Evolutionary conservation across 2,797 vertebrate species (phyloP).

Genomic region (Potorous gilbertii): DNA sequence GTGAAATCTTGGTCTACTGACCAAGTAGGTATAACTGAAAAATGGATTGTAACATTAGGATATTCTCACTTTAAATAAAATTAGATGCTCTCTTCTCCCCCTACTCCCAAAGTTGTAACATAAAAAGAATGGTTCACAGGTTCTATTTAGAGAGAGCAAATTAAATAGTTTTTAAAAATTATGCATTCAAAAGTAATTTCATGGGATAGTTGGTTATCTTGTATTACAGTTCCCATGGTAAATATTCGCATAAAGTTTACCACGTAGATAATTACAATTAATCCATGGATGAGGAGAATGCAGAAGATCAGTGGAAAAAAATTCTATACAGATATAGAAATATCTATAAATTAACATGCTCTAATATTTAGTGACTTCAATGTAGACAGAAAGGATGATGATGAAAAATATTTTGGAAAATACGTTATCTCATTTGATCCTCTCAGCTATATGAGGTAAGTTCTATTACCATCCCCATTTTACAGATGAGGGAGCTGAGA

Average conservation of each 20-base stretch:
- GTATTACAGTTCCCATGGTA: neutral
- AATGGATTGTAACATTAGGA: neutral
- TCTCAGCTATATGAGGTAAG: neutral
- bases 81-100: neutral
- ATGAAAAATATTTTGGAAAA: neutral
- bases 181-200: neutral
- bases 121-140: neutral
- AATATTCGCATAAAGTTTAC: neutral
- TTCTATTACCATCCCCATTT: neutral
- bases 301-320: neutral
- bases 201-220: neutral
- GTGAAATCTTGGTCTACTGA: neutral
- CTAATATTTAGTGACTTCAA: neutral
- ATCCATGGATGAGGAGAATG: neutral
- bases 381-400: neutral
- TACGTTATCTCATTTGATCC: neutral
- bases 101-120: neutral
- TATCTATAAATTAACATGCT: too few species aligned
- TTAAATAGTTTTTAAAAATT: slow-evolving; percentile 5
- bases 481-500: neutral
- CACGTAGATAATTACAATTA: neutral
- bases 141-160: slow-evolving; percentile 36
- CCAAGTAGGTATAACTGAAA: neutral
- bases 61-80: neutral
- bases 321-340: neutral